These are phyloP conservation scores for Rallus crepitans DNA, from an alignment of 2,797 vertebrate species.

Conservation along the genomic window DNA sequence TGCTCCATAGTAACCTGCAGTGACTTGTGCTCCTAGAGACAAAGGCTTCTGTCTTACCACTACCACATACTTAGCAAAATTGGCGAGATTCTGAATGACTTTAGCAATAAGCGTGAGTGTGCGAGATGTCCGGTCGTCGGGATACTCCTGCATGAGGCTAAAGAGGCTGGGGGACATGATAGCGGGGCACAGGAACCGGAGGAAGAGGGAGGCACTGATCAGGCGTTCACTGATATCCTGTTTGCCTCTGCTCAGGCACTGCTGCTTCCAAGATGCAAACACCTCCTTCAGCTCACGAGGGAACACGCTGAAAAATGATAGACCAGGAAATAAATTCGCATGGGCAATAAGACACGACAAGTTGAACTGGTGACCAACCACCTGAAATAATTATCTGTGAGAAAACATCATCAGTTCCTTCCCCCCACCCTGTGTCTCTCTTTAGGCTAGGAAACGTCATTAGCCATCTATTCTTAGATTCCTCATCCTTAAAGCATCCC, in stretches of 20 bases:
- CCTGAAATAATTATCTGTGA: neutral
- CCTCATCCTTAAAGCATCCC: neutral
- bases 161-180: constrained; percentile 99
- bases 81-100: constrained; percentile 98
- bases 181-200: constrained; percentile 95
- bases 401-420: neutral
- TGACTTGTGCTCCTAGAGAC: neutral
- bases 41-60: neutral
- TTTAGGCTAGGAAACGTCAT: constrained; percentile 36
- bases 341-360: neutral
- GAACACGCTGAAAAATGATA: constrained; percentile 85
- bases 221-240: constrained; percentile 93
- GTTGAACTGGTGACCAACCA: neutral
- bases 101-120: constrained; percentile 96
- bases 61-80: constrained; percentile 91
- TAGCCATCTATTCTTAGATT: constrained; percentile 48
- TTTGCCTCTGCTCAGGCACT: constrained; percentile 90
- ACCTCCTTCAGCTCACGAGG: constrained; percentile 96
- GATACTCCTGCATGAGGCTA: constrained; percentile 94
- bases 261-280: constrained; percentile 94
- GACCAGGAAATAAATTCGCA: neutral
- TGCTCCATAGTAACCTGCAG: neutral
- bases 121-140: constrained; percentile 91
- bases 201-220: constrained; percentile 95
- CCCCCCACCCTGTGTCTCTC: neutral